Evolutionary conservation across 2,888 invertebrate genomes (phyloP).

Genomic region (Eristalinus aeneus): DNA sequence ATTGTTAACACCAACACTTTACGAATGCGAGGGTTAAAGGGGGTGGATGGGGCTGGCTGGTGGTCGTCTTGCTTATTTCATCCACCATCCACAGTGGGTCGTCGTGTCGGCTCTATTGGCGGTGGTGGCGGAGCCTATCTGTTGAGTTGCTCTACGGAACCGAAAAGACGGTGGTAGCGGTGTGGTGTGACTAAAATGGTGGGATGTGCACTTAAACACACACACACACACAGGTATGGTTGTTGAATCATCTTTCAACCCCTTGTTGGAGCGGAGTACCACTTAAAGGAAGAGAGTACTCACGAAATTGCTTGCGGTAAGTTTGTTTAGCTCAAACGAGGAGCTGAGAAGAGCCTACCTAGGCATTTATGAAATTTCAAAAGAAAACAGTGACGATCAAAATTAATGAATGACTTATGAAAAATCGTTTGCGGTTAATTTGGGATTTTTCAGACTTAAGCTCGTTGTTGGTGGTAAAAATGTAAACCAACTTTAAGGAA

Average conservation of each 20-base stretch:
- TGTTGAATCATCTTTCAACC: constrained; percentile 29
- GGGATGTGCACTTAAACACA: constrained; percentile 52
- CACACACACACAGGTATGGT: constrained; percentile 29
- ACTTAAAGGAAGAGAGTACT: constrained; percentile 53
- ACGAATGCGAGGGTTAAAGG: constrained; percentile 30
- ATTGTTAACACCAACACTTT: constrained; percentile 68
- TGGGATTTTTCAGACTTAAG: too few relatives aligned
- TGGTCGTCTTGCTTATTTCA: neutral
- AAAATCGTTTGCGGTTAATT: too few relatives aligned
- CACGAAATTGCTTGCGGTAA: constrained; percentile 62
- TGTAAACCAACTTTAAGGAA: too few relatives aligned
- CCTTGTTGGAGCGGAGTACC: constrained; percentile 33
- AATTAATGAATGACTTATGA: neutral
- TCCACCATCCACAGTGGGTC: neutral
- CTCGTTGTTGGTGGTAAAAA: too few relatives aligned
- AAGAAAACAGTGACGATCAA: constrained; percentile 3
- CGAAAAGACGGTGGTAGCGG: neutral
- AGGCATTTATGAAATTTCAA: constrained; percentile 8
- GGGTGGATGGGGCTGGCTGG: neutral
- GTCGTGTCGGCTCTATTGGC: constrained; percentile 19
- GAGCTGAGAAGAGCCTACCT: constrained; percentile 36
- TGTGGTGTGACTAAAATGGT: neutral
- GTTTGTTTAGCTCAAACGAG: constrained; percentile 63
- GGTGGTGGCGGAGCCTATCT: neutral
- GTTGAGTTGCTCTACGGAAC: neutral